Percentiles rank a stretch among this genome's conserved stretches.
Conservation (phyloP, 2,797 vertebrate species). For the Knipowitschia caucasica region DNA sequence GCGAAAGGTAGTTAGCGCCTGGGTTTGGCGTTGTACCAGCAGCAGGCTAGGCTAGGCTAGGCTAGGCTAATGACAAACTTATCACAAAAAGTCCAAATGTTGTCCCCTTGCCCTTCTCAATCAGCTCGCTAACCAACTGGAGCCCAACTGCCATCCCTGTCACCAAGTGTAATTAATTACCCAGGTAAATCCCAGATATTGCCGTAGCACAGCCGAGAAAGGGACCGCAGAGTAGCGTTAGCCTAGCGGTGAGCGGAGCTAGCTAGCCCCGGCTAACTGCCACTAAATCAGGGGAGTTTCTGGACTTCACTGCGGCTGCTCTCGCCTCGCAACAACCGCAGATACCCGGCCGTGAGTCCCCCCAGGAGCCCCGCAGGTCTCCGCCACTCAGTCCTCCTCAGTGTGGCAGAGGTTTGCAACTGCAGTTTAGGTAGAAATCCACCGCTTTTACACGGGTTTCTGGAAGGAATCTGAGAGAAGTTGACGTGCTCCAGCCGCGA, state of each 20-base stretch:
- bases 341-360: constrained; percentile 21
- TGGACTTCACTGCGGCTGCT: constrained; percentile 52
- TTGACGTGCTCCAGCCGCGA: constrained; percentile 68
- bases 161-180: constrained; percentile 18
- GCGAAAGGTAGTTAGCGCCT: constrained; percentile 43
- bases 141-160: constrained; percentile 51
- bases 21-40: constrained; percentile 52
- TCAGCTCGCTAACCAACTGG: constrained; percentile 45
- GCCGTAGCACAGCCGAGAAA: constrained; percentile 23
- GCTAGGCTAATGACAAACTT: constrained; percentile 65
- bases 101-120: constrained; percentile 37
- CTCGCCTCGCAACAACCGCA: constrained; percentile 51
- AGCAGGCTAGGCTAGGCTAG: constrained; percentile 43
- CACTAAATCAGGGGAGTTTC: constrained; percentile 68
- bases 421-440: constrained; percentile 23
- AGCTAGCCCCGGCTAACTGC: constrained; percentile 70
- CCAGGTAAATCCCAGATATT: constrained; percentile 9
- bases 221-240: constrained; percentile 36
- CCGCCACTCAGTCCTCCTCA: constrained; percentile 22
- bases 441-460: constrained; percentile 44
- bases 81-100: constrained; percentile 38
- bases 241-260: constrained; percentile 28
- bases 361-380: constrained; percentile 11
- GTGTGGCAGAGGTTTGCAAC: constrained; percentile 10
- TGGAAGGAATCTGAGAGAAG: constrained; percentile 67